phyloP scores from a whole-genome alignment of 2,888 invertebrate genomes.

The Oegoconia quadripuncta region DNA sequence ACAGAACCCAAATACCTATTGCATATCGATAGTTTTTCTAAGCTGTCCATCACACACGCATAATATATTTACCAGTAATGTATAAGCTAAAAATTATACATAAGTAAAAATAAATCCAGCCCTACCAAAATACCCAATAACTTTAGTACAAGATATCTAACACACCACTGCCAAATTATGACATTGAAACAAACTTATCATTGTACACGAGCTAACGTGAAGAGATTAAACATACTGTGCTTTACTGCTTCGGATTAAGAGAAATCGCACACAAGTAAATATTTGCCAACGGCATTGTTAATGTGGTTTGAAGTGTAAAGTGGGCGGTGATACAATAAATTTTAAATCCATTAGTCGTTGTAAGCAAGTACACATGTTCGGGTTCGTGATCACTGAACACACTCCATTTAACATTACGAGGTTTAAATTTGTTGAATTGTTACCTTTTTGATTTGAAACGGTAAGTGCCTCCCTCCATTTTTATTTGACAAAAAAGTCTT shows the following conservation, averaged over 20 bases:
- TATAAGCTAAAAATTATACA: no score
- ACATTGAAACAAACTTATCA: no score
- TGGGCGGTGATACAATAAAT: constrained; percentile 72
- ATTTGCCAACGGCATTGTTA: constrained; percentile 9
- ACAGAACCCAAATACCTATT: no score
- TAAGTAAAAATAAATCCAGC: no score
- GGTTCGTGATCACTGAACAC: constrained; percentile 50
- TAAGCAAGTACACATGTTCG: constrained; percentile 70
- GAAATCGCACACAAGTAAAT: neutral
- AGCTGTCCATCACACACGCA: no score
- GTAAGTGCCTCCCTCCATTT: constrained; percentile 26
- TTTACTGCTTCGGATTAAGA: neutral
- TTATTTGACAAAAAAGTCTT: constrained; percentile 23
- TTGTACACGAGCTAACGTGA: no score
- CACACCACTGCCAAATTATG: no score
- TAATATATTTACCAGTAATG: no score
- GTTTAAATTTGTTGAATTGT: constrained; percentile 73
- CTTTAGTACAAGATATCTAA: no score
- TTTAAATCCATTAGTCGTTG: constrained; percentile 75
- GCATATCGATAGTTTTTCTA: no score
- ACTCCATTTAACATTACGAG: constrained; percentile 77
- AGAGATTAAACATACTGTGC: no score
- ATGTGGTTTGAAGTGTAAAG: constrained; percentile 35
- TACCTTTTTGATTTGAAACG: constrained; percentile 51
- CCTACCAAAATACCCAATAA: neutral